Conservation (phyloP, 2,888 invertebrate genomes). For the Quadroppia sp. region DNA sequence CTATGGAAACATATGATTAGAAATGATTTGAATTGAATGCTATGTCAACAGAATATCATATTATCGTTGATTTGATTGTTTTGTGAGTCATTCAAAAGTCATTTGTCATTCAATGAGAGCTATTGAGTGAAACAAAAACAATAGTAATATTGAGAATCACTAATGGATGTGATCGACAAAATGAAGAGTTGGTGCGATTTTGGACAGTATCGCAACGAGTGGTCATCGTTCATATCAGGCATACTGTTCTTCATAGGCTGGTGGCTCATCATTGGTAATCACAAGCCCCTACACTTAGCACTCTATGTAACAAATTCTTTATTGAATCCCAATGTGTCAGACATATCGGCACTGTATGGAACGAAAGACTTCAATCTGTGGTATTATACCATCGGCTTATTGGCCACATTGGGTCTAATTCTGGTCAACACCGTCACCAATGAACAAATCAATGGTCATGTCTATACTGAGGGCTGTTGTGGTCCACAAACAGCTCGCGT, state of each 20-base stretch:
- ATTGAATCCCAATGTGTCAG: background rate
- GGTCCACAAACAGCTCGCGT: conserved; percentile 8
- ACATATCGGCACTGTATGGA: background rate
- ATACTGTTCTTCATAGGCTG: background rate
- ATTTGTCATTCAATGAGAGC: too few relatives aligned
- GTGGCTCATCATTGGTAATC: conserved; percentile 13
- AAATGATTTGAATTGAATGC: too few relatives aligned
- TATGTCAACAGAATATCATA: too few relatives aligned
- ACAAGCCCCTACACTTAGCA: too few relatives aligned
- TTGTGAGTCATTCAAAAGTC: too few relatives aligned
- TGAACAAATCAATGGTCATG: background rate
- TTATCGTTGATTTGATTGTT: too few relatives aligned
- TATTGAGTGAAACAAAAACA: too few relatives aligned
- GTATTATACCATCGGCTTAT: background rate
- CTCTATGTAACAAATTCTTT: too few relatives aligned
- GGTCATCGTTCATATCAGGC: background rate
- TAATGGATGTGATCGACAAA: background rate
- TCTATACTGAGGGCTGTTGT: conserved; percentile 19
- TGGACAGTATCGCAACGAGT: conserved; percentile 1
- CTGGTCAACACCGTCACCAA: conserved; percentile 3
- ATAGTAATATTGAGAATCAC: too few relatives aligned
- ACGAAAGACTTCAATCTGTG: background rate
- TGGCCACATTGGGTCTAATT: conserved; percentile 4
- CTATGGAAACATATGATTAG: too few relatives aligned
- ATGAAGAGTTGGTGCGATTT: background rate